Evolutionary conservation across 2,888 invertebrate genomes (phyloP), one percentile per base, ranked within the genome.

Genomic region (Caenorhabditis becei): DNA sequence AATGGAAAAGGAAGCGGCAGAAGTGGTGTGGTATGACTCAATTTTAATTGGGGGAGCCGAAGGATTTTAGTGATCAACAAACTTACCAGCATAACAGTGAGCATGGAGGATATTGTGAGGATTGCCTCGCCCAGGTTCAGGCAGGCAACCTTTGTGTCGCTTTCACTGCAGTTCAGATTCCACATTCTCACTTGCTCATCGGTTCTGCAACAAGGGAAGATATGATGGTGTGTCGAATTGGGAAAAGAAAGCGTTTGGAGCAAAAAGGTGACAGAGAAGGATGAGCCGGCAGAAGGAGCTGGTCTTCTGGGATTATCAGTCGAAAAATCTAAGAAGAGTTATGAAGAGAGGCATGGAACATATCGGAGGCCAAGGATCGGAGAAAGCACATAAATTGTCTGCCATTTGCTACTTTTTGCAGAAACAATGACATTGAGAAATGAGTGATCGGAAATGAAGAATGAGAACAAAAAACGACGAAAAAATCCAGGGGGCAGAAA

Each of bases 61-160:
- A 20, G 37, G 49, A 37, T 18, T 32, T 26, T 7, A n/a, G 1
- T 23, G 59, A 59, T 24, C 32, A 56, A 66, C 51, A 58, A 59
- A 11, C 87, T 75, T 49, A 88, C 89, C 86, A 90, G 82, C 89
- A 90, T 90, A 16, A 90, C 90, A 28, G 87, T 86, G 26, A 90
- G 83, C 87, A 89, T 87, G n/a, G 87, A 88, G 8, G 90, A 87
- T 26, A 89, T 84, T 8, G 89, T 90, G 51, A 88, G 80, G 16
- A 89, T 82, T 5, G 90, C 90, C 26, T 87, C 82, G 47, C 83
- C 81, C 0, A 85, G 62, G 18, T 81, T 78, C 51, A 87, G 80
- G 65, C 86, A 87, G 28, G 84, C 85, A 10, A 87, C 84, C 51
- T 82, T 82, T 1, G 81, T 77, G 51, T 80, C 80, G 51, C 62